Conservation (phyloP, 2,113 vertebrate species). For the Rhinolophus sinicus region DNA sequence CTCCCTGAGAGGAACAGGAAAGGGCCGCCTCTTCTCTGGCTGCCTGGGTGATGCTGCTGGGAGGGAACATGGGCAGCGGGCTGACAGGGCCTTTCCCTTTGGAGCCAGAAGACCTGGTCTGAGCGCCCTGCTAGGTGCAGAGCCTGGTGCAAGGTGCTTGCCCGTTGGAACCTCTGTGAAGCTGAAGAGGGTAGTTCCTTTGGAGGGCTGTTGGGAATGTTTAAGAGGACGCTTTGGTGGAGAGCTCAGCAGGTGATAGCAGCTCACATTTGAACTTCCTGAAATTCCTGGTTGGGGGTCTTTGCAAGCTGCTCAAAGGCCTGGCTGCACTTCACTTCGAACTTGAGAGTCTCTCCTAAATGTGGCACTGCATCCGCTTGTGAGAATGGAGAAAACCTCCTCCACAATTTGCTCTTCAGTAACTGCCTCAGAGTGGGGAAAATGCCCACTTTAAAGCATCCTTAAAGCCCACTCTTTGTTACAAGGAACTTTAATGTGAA, state of each 20-base stretch:
- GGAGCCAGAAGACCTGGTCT: not conserved
- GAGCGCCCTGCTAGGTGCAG: not conserved
- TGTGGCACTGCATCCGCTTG: not conserved
- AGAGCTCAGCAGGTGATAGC: not conserved
- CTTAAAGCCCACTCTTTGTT: not conserved
- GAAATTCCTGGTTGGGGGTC: not conserved
- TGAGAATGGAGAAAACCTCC: not conserved
- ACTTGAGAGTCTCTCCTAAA: not conserved
- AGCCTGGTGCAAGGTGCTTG: not conserved
- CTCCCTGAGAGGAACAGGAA: accelerated
- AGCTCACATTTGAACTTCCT: not conserved
- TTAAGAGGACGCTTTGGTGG: not conserved
- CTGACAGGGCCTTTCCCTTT: not conserved
- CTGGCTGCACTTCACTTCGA: not conserved
- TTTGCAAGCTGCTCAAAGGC: not conserved
- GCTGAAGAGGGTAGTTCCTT: not conserved
- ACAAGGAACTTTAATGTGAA: not conserved
- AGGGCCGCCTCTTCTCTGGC: not conserved
- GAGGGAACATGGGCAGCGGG: not conserved
- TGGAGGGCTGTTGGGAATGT: not conserved
- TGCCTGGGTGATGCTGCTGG: accelerated
- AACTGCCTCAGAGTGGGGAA: not conserved
- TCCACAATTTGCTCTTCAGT: not conserved
- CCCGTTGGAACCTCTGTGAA: not conserved
- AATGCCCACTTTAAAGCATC: not conserved